A percentile compares a stretch with the other conserved stretches of the same genome.
These are phyloP conservation scores for Ctena decussata DNA, from an alignment of 2,888 invertebrate genomes.

Conservation along the genomic window DNA sequence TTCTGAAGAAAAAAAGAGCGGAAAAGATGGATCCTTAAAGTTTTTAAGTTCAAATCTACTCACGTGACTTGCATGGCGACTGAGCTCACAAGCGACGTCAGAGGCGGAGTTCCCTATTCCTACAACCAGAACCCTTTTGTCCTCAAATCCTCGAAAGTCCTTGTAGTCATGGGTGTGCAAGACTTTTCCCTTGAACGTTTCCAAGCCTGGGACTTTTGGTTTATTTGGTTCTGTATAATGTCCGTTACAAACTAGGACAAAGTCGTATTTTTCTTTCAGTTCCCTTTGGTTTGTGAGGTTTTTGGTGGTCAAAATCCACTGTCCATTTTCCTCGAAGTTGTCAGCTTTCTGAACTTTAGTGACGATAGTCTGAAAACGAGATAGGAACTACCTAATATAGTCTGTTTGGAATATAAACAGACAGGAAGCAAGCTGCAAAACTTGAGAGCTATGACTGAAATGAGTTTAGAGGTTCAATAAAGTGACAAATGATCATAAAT, in stretches of 20 bases:
- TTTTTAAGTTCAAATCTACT: no score
- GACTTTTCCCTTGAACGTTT: constrained; percentile 72
- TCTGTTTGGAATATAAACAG: no score
- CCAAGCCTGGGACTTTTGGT: constrained; percentile 69
- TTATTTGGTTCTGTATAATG: constrained; percentile 72
- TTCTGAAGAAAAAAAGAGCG: no score
- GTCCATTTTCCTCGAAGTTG: constrained; percentile 78
- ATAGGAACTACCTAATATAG: no score
- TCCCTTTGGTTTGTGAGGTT: constrained; percentile 69
- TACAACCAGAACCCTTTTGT: constrained; percentile 61
- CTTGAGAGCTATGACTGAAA: no score
- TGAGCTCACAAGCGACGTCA: constrained; percentile 70
- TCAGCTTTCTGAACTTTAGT: constrained; percentile 66
- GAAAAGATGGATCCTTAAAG: no score
- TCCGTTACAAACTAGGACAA: constrained; percentile 80
- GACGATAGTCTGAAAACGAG: constrained; percentile 47
- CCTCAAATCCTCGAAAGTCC: constrained; percentile 68
- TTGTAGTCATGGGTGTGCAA: constrained; percentile 70
- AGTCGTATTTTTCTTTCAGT: constrained; percentile 70
- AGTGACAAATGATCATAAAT: no score
- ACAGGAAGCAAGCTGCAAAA: no score
- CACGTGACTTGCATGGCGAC: constrained; percentile 71
- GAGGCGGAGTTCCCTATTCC: constrained; percentile 72
- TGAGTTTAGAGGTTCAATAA: no score
- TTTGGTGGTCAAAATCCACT: constrained; percentile 77